Conservation (phyloP, 2,113 vertebrate species). For the Phylloscopus whistleri region DNA sequence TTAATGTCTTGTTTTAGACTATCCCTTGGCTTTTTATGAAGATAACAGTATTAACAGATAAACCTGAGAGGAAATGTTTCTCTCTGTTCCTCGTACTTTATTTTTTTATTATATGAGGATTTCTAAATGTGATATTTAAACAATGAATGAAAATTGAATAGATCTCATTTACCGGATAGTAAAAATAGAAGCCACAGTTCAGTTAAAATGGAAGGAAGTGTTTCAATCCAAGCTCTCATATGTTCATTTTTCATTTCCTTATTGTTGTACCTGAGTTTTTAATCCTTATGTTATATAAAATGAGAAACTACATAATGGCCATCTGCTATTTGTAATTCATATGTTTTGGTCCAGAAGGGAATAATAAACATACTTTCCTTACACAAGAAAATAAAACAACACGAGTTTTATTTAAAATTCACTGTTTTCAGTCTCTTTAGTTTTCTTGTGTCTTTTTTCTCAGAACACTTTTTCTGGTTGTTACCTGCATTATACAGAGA, state of each 20-base stretch:
- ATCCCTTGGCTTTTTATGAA: background rate
- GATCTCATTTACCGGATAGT: background rate
- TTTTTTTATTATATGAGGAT: background rate
- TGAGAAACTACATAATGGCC: background rate
- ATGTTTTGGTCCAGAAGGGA: background rate
- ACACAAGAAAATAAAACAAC: background rate
- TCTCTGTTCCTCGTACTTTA: background rate
- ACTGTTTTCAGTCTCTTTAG: background rate
- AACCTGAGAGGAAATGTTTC: background rate
- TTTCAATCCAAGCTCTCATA: background rate
- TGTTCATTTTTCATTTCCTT: background rate
- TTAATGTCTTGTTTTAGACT: background rate
- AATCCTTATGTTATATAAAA: background rate
- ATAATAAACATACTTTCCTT: background rate
- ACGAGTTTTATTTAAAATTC: background rate
- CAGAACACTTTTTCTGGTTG: background rate
- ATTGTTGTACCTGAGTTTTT: background rate
- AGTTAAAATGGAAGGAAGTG: background rate
- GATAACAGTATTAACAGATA: background rate
- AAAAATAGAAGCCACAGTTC: background rate
- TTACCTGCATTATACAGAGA: background rate
- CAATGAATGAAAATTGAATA: background rate
- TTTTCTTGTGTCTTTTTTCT: background rate
- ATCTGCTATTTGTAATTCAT: conserved; percentile 25
- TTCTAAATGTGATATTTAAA: background rate